phyloP scores from a whole-genome alignment of 2,888 invertebrate genomes.

The Agrotis segetum region DNA sequence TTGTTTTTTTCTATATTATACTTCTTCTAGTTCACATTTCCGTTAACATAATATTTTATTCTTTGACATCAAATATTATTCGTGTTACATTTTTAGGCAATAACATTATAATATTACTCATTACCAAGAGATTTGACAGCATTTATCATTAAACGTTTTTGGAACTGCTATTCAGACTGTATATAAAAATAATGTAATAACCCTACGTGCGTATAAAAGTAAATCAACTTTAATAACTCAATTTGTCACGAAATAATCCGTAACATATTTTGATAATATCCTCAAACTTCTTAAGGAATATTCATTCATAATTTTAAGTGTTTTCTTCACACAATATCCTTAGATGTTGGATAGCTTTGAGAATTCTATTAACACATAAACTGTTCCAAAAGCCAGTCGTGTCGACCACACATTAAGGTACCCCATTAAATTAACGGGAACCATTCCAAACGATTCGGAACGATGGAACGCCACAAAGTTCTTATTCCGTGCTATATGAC shows the following conservation, averaged over 20 bases:
- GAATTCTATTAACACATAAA: slow-evolving; percentile 65
- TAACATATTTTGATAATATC: slow-evolving; percentile 20
- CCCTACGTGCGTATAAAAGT: background rate
- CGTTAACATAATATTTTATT: background rate
- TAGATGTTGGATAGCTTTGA: slow-evolving; percentile 48
- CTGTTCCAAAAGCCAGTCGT: slow-evolving; percentile 75
- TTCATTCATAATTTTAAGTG: slow-evolving; percentile 44
- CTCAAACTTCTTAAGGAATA: slow-evolving; percentile 24
- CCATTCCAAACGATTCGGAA: slow-evolving; percentile 69
- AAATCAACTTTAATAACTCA: slow-evolving; percentile 31
- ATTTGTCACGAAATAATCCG: slow-evolving; percentile 33
- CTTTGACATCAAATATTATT: background rate
- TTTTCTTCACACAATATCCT: slow-evolving; percentile 53
- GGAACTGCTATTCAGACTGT: background rate
- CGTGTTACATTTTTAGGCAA: no score
- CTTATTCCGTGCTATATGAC: slow-evolving; percentile 81
- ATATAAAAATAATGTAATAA: background rate
- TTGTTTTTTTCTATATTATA: background rate
- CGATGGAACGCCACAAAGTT: slow-evolving; percentile 70
- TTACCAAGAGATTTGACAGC: background rate
- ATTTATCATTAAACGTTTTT: background rate
- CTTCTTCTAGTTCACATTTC: background rate
- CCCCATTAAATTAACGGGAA: slow-evolving; percentile 85
- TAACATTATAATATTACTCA: no score
- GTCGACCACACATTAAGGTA: slow-evolving; percentile 84